Percentiles rank a stretch among this genome's conserved stretches.
These are phyloP conservation scores for Hydrotaea cyrtoneurina DNA, from an alignment of 2,888 invertebrate species.

Conservation along the genomic window DNA sequence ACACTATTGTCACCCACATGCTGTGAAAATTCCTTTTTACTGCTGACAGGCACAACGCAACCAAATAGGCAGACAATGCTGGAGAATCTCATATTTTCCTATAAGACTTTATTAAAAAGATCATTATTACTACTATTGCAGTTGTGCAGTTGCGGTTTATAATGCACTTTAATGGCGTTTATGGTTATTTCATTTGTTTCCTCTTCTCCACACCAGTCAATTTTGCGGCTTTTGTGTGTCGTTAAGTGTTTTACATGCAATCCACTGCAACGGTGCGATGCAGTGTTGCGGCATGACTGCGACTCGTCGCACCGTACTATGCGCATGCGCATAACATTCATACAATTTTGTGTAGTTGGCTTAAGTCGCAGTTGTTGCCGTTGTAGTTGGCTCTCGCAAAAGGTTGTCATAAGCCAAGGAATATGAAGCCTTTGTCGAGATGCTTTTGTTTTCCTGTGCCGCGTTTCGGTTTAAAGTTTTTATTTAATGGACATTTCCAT, in stretches of 20 bases:
- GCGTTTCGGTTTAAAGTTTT: neutral
- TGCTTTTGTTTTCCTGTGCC: neutral
- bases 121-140: neutral
- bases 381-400: slow-evolving; percentile 6
- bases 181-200: slow-evolving; percentile 50
- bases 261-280: neutral
- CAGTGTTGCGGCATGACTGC: neutral
- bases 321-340: neutral
- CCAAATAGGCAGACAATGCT: no score
- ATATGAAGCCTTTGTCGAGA: slow-evolving; percentile 13
- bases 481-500: neutral
- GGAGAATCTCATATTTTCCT: neutral
- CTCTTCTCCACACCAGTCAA: slow-evolving; percentile 33
- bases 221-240: slow-evolving; percentile 9
- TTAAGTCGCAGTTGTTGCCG: neutral
- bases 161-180: slow-evolving; percentile 58
- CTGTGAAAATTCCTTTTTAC: slow-evolving; percentile 58
- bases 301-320: neutral
- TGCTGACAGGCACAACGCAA: neutral
- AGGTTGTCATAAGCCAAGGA: slow-evolving; percentile 38
- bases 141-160: neutral
- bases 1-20: slow-evolving; percentile 54
- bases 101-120: slow-evolving; percentile 22
- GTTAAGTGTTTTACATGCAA: neutral
- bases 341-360: neutral